A percentile compares a stretch with the other conserved stretches of the same genome.
Conservation (phyloP, 2,113 vertebrate species). For the Pseudopodoces humilis region DNA sequence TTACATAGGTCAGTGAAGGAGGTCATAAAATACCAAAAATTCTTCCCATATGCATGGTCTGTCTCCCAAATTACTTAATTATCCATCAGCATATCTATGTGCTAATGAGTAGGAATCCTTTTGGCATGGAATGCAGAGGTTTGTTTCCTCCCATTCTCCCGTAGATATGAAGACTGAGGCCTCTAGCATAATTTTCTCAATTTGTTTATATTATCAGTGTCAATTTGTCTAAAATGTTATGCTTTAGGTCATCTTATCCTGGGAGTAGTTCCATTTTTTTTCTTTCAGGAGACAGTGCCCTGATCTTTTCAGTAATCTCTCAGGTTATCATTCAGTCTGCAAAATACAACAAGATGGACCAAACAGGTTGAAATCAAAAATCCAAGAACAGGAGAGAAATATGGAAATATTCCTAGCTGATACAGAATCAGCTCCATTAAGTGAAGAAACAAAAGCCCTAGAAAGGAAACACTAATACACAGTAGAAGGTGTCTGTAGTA, state of each 20-base stretch:
- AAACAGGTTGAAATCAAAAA: not conserved
- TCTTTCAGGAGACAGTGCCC: not conserved
- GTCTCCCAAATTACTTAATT: slow-evolving; percentile 63
- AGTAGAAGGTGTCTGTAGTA: not conserved
- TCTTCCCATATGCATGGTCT: slow-evolving; percentile 12
- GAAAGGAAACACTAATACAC: not conserved
- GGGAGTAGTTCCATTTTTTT: not conserved
- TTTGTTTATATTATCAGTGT: not conserved
- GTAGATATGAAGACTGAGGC: not conserved
- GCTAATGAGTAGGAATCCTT: slow-evolving; percentile 19
- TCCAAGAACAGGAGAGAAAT: not conserved
- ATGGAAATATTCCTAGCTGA: not conserved
- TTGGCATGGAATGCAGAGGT: not conserved
- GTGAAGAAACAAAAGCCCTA: not conserved
- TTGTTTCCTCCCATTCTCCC: not conserved
- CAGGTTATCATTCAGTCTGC: not conserved
- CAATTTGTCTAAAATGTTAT: not conserved
- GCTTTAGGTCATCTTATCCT: not conserved
- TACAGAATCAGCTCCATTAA: not conserved
- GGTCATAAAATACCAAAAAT: slow-evolving; percentile 50
- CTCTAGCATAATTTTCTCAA: not conserved
- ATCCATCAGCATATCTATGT: slow-evolving; percentile 28
- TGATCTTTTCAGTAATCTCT: not conserved
- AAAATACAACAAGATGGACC: not conserved
- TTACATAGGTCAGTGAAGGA: slow-evolving; percentile 34